Evolutionary conservation across 1,140 invertebrate genomes (phyloP).

Genomic region (Ylistrum balloti): DNA sequence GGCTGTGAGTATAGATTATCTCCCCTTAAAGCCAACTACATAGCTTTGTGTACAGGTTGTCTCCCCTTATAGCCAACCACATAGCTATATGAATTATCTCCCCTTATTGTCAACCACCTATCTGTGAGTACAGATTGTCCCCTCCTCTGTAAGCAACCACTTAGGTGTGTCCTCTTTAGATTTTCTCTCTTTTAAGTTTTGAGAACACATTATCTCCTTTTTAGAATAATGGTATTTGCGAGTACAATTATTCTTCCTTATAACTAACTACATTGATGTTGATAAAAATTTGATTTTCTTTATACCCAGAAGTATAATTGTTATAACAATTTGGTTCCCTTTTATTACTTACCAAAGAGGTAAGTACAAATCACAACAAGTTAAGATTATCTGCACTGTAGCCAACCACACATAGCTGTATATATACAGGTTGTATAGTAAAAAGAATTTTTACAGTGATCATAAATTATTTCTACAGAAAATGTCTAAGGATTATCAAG

Average conservation of each 20-base stretch:
- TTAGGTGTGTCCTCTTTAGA: not conserved
- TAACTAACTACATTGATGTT: not conserved
- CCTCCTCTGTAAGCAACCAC: no score
- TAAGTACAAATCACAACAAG: constrained; percentile 64
- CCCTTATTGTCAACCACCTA: no score
- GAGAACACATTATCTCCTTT: not conserved
- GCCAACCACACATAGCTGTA: not conserved
- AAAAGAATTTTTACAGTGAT: no score
- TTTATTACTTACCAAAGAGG: constrained; percentile 76
- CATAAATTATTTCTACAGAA: constrained; percentile 65
- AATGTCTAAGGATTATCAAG: constrained; percentile 75
- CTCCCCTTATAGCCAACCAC: no score
- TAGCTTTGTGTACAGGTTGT: no score
- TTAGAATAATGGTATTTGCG: not conserved
- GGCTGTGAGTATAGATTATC: no score
- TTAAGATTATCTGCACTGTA: no score
- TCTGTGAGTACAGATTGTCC: no score
- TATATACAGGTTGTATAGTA: not conserved
- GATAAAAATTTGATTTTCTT: not conserved
- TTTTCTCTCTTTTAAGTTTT: not conserved
- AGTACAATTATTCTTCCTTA: not conserved
- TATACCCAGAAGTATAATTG: not conserved
- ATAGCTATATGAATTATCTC: no score
- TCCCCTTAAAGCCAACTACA: no score
- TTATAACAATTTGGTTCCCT: constrained; percentile 49